Evolutionary conservation across 64 coral and sea anemone species (phyloP).

Genomic region (Montipora efflorescens): DNA sequence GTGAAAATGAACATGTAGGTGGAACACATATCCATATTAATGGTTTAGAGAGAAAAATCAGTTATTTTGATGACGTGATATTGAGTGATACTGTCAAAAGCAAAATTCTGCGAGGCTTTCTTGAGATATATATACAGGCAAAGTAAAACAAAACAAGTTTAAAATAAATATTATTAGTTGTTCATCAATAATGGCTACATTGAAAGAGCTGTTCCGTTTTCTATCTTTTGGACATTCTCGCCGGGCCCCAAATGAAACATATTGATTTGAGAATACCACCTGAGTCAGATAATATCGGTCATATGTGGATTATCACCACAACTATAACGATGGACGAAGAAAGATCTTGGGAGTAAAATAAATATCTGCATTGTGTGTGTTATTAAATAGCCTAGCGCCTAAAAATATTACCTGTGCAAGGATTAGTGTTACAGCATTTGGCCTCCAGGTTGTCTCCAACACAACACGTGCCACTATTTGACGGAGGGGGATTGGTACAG

Average conservation of each 20-base stretch:
- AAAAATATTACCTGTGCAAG: background rate
- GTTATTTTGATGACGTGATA: no score
- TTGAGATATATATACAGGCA: no score
- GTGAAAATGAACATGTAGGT: no score
- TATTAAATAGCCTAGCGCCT: background rate
- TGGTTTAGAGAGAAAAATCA: no score
- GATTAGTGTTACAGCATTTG: background rate
- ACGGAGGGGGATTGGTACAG: constrained; percentile 8
- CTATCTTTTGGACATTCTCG: background rate
- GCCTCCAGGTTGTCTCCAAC: background rate
- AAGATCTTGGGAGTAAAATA: background rate
- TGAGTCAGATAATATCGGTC: background rate
- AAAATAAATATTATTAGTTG: no score
- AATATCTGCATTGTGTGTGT: background rate
- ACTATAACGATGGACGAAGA: background rate
- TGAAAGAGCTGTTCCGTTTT: no score
- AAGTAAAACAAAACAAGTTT: no score
- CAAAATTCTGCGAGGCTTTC: no score
- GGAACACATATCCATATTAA: no score
- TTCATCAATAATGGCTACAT: no score
- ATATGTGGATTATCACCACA: background rate
- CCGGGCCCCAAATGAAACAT: background rate
- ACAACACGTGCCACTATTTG: background rate
- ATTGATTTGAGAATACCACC: background rate
- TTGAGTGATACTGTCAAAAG: no score